Base-by-base conservation (phyloP, 2,113 vertebrate genomes). In the Poecilia latipinna region DNA sequence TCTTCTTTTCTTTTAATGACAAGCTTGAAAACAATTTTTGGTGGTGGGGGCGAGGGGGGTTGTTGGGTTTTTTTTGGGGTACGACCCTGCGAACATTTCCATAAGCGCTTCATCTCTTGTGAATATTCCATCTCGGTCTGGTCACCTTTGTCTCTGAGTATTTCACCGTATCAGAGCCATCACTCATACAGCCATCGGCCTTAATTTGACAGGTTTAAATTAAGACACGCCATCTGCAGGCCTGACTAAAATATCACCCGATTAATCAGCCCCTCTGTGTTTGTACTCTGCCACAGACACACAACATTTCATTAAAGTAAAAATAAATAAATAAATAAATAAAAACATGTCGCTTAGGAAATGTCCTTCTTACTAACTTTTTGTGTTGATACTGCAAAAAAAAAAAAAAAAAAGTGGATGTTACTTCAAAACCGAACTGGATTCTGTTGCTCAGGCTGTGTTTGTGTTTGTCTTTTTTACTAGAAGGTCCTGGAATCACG, bases 401-500 rank as follows among this genome's bases (percentile, higher is more conserved):
- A 48, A 19, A 57, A n/a, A 48, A 19, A 28, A 28, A 39, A 48
- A 19, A 57, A 24, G 7, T n/a, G 51, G 19, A 57, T 22, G 6
- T 57, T 57, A 10, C 3, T 57, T n/a, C 24, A 57, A 57, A 57
- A 57, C 6, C 22, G 0, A 24, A n/a, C 19, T 8, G 19, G 2
- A 57, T 57, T 57, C 24, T 57, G 22, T 57, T 57, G 22, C 24
- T 6, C 6, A 57, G 19, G 51, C 19, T 57, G 22, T 57, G 24
- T n/a, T n/a, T 11, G 19, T 10, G 51, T n/a, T 57, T 8, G 24
- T 8, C 35, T 37, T n/a, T 57, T 10, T 32, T 19, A 32, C 29
- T 19, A 22, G 22, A 65, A 77, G 31, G 66, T 82, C 39, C 13
- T 60, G 17, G 12, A 44, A 73, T 79, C 15, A 32, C 26, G 35